Base-by-base conservation (phyloP, 2,113 vertebrate genomes). In the Nerophis ophidion region DNA sequence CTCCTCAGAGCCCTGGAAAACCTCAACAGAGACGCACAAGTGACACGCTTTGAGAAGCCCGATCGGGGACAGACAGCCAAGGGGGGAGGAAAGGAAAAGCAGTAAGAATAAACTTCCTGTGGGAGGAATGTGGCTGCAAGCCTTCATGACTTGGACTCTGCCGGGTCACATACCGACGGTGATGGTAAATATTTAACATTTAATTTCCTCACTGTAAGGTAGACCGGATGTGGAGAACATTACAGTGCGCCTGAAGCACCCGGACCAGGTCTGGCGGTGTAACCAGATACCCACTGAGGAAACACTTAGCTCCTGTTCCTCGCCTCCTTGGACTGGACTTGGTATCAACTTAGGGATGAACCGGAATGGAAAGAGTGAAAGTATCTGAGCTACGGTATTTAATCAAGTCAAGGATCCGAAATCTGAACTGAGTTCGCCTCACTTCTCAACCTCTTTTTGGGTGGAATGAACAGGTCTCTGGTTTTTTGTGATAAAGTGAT, bases 141-240 rank as follows among this genome's bases (percentile, higher is more conserved):
- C 70, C 82, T 76, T 85, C 84, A 82, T 75, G 82, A 82, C 26
- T 74, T 70, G 80, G 81, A 86, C 82, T 86, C 80, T 75, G 68
- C 40, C 42, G 61, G 72, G 81, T 84, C 82, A 80, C 84, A 86
- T 85, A 81, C 82, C 80, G 73, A 73, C 62, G 79, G 81, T 26
- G 81, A 86, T 71, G 80, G 87, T 84, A 87, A 88, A 88, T 86
- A 88, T 88, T 88, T 82, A 86, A 85, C 82, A 82, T 87, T 88
- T 85, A 63, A 83, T 86, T 86, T 87, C 79, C 81, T 84, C 68
- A 74, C 72, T 77, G 80, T 84, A 79, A 86, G 79, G 79, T 78
- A 78, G 76, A 82, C 67, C 65, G 75, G 81, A 84, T 79, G 72
- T 79, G 60, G 76, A 69, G 61, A 56, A 52, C 70, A 63, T 79